These are phyloP conservation scores for Nematopogon swammerdamellus DNA, from an alignment of 2,888 invertebrate genomes.

Conservation along the genomic window DNA sequence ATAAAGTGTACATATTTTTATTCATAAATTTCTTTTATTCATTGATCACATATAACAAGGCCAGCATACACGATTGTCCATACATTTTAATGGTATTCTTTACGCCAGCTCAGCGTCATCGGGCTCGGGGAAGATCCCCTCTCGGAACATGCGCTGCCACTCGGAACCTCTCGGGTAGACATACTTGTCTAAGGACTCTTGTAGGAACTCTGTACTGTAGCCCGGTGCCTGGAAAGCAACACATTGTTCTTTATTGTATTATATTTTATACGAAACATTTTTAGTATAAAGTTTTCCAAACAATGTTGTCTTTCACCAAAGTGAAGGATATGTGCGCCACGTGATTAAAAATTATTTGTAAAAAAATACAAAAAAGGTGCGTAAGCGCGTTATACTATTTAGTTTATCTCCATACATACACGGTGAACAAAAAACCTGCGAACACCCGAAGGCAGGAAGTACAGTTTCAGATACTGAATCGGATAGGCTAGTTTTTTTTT, in stretches of 20 bases:
- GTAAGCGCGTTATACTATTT: no score
- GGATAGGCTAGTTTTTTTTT: no score
- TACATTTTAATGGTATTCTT: no score
- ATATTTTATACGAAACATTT: neutral
- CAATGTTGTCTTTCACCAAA: no score
- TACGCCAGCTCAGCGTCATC: conserved; percentile 39
- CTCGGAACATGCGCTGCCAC: conserved; percentile 67
- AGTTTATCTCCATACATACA: no score
- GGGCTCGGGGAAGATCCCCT: conserved; percentile 56
- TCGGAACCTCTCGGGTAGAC: conserved; percentile 75
- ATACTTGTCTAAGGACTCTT: conserved; percentile 63
- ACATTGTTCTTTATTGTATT: neutral
- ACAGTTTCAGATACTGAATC: no score
- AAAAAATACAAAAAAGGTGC: neutral
- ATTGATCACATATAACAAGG: neutral
- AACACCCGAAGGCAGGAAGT: no score
- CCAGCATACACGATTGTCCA: no score
- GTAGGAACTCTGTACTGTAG: conserved; percentile 77
- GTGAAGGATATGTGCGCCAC: no score
- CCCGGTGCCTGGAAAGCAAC: conserved; percentile 62
- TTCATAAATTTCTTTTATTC: conserved; percentile 3
- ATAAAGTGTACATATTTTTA: conserved; percentile 17
- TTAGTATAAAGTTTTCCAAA: neutral
- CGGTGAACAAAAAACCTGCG: no score
- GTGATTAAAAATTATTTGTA: neutral